Evolutionary conservation across 1,140 invertebrate species (phyloP).

Genomic region (Teleogryllus occipitalis): DNA sequence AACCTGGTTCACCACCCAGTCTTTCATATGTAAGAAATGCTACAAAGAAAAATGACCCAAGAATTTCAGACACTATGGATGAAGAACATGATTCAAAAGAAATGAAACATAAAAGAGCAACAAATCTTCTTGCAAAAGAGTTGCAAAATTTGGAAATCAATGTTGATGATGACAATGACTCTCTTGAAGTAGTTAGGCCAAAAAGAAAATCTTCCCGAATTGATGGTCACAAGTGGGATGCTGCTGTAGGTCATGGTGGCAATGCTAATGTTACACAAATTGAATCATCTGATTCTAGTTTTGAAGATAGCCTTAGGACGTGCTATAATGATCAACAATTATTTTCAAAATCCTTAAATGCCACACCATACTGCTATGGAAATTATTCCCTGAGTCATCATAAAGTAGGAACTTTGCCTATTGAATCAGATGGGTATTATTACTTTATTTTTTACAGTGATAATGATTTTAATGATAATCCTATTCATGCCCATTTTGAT

Average conservation of each 20-base stretch:
- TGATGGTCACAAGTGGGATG: background rate
- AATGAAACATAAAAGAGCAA: background rate
- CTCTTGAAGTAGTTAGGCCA: background rate
- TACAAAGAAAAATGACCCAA: too few species aligned
- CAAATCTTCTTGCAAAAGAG: background rate
- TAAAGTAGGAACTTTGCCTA: constrained; percentile 54
- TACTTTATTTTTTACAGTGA: constrained; percentile 83
- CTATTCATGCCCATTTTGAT: constrained; percentile 72
- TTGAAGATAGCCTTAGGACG: constrained; percentile 60
- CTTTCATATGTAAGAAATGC: background rate
- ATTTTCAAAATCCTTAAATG: constrained; percentile 56
- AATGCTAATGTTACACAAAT: constrained; percentile 44
- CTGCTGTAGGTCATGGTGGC: constrained; percentile 44
- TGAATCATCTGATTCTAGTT: constrained; percentile 61
- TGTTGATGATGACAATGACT: background rate
- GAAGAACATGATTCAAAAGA: background rate
- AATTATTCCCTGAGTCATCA: constrained; percentile 55
- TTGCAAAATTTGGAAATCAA: background rate
- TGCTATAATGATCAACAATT: constrained; percentile 67
- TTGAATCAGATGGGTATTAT: constrained; percentile 66
- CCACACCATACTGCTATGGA: constrained; percentile 53
- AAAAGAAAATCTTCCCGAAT: constrained; percentile 32
- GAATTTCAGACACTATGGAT: background rate
- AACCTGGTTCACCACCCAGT: background rate
- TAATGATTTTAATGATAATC: constrained; percentile 66